These are phyloP conservation scores for Maniola hyperantus DNA, from an alignment of 2,888 invertebrate genomes.

Conservation along the genomic window DNA sequence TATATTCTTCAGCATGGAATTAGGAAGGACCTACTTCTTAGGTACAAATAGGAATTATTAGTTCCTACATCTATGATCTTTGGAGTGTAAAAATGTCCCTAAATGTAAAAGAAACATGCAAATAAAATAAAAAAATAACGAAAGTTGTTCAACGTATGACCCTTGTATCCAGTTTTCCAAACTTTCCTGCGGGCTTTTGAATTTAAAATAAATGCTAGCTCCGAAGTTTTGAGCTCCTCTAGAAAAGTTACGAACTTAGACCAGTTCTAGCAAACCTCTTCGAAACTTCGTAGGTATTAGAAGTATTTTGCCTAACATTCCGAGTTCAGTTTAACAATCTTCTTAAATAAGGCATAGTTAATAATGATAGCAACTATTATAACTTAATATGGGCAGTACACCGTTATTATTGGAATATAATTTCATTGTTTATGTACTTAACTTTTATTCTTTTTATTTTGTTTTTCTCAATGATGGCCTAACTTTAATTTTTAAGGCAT, in stretches of 20 bases:
- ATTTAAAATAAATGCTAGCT: background rate
- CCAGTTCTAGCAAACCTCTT: background rate
- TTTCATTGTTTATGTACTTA: no score
- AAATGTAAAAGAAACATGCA: background rate
- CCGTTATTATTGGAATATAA: no score
- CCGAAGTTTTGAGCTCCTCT: background rate
- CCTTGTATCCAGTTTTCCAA: background rate
- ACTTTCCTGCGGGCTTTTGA: constrained; percentile 2
- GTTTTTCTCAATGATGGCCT: no score
- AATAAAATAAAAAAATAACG: constrained; percentile 9
- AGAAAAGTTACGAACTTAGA: constrained; percentile 3
- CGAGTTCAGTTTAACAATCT: constrained; percentile 2
- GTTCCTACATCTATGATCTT: no score
- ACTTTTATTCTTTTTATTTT: no score
- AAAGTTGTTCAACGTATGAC: background rate
- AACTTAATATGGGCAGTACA: no score
- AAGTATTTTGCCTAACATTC: background rate
- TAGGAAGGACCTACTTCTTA: no score
- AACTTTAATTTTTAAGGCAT: no score
- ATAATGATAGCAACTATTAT: background rate
- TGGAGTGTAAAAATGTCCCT: no score
- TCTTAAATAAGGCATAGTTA: background rate
- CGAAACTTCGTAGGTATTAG: constrained; percentile 3
- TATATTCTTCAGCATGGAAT: no score
- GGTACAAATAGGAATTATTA: no score